A percentile compares a stretch with the other conserved stretches of the same genome.
Conservation (phyloP, 2,113 vertebrate species). For the Amphilophus citrinellus region DNA sequence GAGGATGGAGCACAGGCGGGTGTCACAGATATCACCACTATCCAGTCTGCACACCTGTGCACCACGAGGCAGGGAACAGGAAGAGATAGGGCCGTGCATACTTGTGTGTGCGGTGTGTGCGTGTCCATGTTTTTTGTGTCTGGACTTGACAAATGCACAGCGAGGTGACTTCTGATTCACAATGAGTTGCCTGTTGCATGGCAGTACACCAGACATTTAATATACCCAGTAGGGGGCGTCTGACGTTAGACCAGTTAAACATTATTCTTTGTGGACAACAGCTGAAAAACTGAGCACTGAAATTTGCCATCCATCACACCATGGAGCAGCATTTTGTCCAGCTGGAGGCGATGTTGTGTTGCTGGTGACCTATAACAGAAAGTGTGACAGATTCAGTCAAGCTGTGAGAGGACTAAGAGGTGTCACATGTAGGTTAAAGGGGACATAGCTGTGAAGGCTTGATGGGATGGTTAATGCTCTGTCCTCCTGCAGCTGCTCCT, state of each 20-base stretch:
- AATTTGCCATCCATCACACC: neutral
- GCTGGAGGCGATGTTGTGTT: neutral
- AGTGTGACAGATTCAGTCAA: slow-evolving; percentile 23
- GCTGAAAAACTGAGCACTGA: neutral
- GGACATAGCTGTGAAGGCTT: slow-evolving; percentile 46
- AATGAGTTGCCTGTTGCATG: neutral
- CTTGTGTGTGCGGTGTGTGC: neutral
- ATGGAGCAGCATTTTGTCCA: neutral
- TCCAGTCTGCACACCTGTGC: slow-evolving; percentile 68
- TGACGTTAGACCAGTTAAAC: neutral
- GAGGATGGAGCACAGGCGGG: slow-evolving; percentile 36
- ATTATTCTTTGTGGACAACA: neutral
- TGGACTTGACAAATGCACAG: neutral
- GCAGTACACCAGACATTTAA: neutral
- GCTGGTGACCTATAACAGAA: neutral
- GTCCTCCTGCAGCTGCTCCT: slow-evolving; percentile 72
- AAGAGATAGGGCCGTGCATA: slow-evolving; percentile 5
- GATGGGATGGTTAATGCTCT: slow-evolving; percentile 58
- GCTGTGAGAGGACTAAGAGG: slow-evolving; percentile 41
- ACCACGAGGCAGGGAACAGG: slow-evolving; percentile 44
- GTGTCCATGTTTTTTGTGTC: neutral
- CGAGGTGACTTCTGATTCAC: neutral
- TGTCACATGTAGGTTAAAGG: slow-evolving; percentile 61
- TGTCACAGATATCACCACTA: slow-evolving; percentile 40
- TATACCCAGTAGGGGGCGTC: neutral